Evolutionary conservation across 2,797 vertebrate species (phyloP).

Genomic region (Sebastes oblongus): DNA sequence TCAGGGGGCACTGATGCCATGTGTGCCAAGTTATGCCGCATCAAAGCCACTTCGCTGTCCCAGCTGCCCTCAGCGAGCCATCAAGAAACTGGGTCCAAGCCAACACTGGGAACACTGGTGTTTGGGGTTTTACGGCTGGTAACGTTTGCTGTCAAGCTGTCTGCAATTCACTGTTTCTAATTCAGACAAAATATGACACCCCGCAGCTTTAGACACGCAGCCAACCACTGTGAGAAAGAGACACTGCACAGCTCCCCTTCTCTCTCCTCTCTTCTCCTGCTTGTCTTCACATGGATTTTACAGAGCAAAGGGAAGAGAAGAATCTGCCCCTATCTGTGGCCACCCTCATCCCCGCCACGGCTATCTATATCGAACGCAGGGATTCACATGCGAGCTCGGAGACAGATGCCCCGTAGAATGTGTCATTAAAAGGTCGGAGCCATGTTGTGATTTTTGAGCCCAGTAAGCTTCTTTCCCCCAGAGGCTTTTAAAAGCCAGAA

Average conservation of each 20-base stretch:
- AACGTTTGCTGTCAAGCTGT: slow-evolving; percentile 53
- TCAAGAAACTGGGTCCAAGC: slow-evolving; percentile 44
- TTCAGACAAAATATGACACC: slow-evolving; percentile 57
- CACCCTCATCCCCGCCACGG: slow-evolving; percentile 69
- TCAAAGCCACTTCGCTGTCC: slow-evolving; percentile 60
- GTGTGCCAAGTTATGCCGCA: slow-evolving; percentile 63
- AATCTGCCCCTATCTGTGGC: slow-evolving; percentile 78
- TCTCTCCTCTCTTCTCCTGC: slow-evolving; percentile 13
- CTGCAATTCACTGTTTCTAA: slow-evolving; percentile 44
- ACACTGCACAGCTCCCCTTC: slow-evolving; percentile 32
- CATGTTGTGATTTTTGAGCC: slow-evolving; percentile 62
- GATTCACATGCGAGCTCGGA: slow-evolving; percentile 69
- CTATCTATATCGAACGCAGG: slow-evolving; percentile 58
- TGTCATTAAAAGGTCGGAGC: slow-evolving; percentile 62
- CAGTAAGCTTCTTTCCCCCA: slow-evolving; percentile 17
- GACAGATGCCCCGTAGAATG: slow-evolving; percentile 69
- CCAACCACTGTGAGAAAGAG: slow-evolving; percentile 33
- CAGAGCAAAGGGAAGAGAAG: slow-evolving; percentile 49
- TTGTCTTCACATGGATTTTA: slow-evolving; percentile 40
- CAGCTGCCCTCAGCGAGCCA: slow-evolving; percentile 39
- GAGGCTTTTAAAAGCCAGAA: slow-evolving; percentile 65
- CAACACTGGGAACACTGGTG: neutral
- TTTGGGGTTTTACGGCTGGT: slow-evolving; percentile 48
- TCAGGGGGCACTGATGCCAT: slow-evolving; percentile 66
- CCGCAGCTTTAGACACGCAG: slow-evolving; percentile 27